These are phyloP conservation scores for Oligia fasciuncula DNA, from an alignment of 2,888 invertebrate genomes.

Conservation along the genomic window DNA sequence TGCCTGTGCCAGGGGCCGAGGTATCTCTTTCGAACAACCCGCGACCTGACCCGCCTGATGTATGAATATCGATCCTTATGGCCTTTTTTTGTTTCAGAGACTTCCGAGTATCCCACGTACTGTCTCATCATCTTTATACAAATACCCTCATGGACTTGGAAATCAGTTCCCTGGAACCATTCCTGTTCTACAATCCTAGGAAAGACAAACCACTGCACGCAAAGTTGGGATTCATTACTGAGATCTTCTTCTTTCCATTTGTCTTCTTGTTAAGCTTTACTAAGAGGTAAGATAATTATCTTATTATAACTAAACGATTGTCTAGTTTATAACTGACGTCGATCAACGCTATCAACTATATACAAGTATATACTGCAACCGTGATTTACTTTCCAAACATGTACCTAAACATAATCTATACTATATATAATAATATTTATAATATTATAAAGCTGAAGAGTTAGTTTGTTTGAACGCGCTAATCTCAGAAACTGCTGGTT, in stretches of 20 bases:
- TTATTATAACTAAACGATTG: background rate
- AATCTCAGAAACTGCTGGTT: too few species aligned
- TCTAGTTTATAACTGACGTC: background rate
- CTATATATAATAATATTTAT: too few species aligned
- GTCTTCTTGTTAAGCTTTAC: conserved; percentile 78
- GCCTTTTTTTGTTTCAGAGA: conserved; percentile 85
- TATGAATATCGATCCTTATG: background rate
- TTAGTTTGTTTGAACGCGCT: too few species aligned
- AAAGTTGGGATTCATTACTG: conserved; percentile 88
- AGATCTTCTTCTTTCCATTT: conserved; percentile 81
- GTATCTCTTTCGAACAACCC: too few species aligned
- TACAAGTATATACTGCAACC: background rate
- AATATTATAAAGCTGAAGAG: too few species aligned
- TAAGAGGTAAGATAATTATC: conserved; percentile 59
- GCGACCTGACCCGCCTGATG: too few species aligned
- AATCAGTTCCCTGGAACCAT: conserved; percentile 92
- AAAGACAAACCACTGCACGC: conserved; percentile 86
- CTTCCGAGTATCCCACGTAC: conserved; percentile 93
- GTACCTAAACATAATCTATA: too few species aligned
- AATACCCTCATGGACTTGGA: conserved; percentile 94
- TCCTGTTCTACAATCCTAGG: conserved; percentile 92
- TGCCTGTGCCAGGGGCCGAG: too few species aligned
- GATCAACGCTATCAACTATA: background rate
- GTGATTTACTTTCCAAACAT: background rate
- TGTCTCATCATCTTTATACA: conserved; percentile 95